Evolutionary conservation across 2,888 invertebrate genomes (phyloP).

Genomic region (Synergus gifuensis): DNA sequence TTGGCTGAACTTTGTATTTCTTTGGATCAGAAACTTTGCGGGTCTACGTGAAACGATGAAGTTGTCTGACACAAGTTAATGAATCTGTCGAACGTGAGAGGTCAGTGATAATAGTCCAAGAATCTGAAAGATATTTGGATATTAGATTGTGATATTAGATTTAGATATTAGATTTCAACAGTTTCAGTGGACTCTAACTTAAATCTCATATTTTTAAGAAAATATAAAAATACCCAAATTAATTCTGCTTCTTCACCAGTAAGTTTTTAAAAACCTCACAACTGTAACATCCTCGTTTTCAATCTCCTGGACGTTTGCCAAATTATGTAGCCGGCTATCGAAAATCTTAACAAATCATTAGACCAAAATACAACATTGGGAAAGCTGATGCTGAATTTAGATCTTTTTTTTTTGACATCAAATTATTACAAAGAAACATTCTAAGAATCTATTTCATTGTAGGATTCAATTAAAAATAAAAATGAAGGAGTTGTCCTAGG

Average conservation of each 20-base stretch:
- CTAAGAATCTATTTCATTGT: too few species aligned
- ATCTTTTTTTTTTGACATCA: neutral
- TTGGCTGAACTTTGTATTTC: neutral
- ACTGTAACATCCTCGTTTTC: neutral
- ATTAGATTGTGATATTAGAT: neutral
- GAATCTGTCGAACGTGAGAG: neutral
- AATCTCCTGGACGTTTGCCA: neutral
- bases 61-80: slow-evolving; percentile 6
- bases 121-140: neutral
- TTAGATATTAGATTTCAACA: neutral
- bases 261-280: neutral
- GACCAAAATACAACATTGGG: slow-evolving; percentile 11
- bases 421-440: neutral
- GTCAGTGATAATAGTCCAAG: neutral
- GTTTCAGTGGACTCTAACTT: neutral
- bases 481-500: neutral
- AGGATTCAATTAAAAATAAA: neutral
- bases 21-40: neutral
- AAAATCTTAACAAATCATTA: neutral
- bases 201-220: neutral
- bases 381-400: neutral
- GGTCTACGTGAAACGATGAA: neutral
- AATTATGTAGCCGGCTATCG: neutral
- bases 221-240: neutral
- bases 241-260: neutral